These are phyloP conservation scores for Steinernema scapterisci DNA, from an alignment of 2,888 invertebrate species.

Conservation along the genomic window DNA sequence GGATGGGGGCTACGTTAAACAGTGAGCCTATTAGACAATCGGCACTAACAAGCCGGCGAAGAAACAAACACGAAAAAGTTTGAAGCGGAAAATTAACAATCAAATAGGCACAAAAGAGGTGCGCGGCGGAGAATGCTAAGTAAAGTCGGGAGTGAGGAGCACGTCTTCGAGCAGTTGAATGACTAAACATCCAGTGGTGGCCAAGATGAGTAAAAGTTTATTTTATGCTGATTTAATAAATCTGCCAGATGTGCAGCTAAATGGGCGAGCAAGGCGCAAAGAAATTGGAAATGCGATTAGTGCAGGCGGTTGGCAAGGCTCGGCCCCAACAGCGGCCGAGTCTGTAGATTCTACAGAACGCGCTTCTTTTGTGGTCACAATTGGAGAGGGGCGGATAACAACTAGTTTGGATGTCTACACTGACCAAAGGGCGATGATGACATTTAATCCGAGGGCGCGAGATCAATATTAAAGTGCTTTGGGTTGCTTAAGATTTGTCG, in stretches of 20 bases:
- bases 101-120: not conserved
- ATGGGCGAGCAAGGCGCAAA: not conserved
- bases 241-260: not conserved
- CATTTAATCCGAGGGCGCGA: not conserved
- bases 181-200: not conserved
- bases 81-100: slow-evolving; percentile 8
- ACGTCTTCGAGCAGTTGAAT: not conserved
- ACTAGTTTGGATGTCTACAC: not conserved
- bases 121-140: too few relatives aligned
- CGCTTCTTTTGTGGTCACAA: not conserved
- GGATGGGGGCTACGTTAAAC: not conserved
- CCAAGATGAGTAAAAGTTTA: slow-evolving; percentile 13
- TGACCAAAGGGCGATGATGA: slow-evolving; percentile 13
- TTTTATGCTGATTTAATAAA: slow-evolving; percentile 28
- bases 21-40: not conserved
- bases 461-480: slow-evolving; percentile 23
- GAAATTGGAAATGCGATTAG: not conserved
- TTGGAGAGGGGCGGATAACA: not conserved
- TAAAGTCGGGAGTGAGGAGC: not conserved
- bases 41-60: not conserved
- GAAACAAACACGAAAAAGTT: not conserved
- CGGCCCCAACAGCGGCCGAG: too few relatives aligned
- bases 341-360: not conserved
- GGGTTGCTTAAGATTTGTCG: slow-evolving; percentile 16
- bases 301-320: not conserved